Conservation (phyloP, 2,113 vertebrate genomes). For the Marcusenius ussheri region DNA sequence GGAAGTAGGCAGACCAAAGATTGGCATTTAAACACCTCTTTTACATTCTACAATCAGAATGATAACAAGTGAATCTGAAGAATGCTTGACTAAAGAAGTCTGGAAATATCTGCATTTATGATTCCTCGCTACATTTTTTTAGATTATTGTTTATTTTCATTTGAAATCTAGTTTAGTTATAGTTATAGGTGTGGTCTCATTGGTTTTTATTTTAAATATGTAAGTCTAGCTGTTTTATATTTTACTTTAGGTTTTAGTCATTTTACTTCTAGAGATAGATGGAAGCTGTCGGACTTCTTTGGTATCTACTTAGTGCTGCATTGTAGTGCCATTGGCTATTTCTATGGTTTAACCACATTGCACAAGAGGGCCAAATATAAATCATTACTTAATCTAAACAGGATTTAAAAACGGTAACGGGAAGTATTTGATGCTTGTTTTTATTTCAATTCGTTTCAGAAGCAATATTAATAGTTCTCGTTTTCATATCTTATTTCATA, state of each 20-base stretch:
- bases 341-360: neutral
- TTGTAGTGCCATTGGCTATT: neutral
- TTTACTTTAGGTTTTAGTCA: neutral
- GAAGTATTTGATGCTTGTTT: neutral
- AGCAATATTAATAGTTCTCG: neutral
- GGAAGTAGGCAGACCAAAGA: neutral
- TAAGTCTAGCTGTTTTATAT: neutral
- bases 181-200: neutral
- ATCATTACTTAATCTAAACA: neutral
- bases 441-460: neutral
- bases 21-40: neutral
- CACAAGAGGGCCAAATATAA: neutral
- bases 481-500: neutral
- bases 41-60: neutral
- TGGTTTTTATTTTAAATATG: neutral
- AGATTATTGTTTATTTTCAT: neutral
- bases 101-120: neutral
- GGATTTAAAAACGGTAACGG: neutral
- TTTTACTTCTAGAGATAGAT: neutral
- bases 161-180: neutral
- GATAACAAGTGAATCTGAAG: neutral
- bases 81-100: neutral
- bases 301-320: neutral
- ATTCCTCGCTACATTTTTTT: neutral
- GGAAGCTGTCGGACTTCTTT: neutral